phyloP scores from a whole-genome alignment of 2,888 invertebrate genomes.

The Morpho achilles region DNA sequence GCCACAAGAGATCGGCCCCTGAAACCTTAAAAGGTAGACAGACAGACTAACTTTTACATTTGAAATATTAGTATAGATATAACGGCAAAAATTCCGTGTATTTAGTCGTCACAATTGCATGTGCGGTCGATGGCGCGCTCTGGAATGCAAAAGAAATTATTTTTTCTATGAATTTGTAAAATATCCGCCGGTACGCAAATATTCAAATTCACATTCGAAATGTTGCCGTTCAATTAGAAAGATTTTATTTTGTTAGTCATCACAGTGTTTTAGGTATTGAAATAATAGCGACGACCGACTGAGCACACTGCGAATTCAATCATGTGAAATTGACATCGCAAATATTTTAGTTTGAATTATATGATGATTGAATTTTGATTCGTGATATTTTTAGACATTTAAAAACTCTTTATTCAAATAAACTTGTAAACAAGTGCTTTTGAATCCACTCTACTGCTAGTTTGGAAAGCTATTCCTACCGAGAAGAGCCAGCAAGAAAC shows the following conservation, averaged over 20 bases:
- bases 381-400: no score
- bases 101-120: neutral
- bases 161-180: conserved; percentile 25
- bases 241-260: conserved; percentile 22
- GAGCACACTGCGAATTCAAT: conserved; percentile 14
- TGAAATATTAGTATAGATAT: neutral
- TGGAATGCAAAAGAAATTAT: conserved; percentile 21
- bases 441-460: no score
- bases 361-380: neutral
- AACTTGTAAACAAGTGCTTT: no score
- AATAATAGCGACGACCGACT: conserved; percentile 17
- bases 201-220: conserved; percentile 20
- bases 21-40: no score
- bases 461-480: no score
- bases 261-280: conserved; percentile 14
- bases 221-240: conserved; percentile 21
- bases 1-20: no score
- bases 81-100: neutral
- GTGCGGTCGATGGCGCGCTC: neutral
- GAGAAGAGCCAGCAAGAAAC: no score
- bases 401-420: no score
- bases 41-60: no score
- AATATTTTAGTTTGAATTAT: neutral
- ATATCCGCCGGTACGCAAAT: conserved; percentile 21
- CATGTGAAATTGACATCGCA: conserved; percentile 4